Conservation (phyloP, 1,140 invertebrate species). For the Campoletis sonorensis region DNA sequence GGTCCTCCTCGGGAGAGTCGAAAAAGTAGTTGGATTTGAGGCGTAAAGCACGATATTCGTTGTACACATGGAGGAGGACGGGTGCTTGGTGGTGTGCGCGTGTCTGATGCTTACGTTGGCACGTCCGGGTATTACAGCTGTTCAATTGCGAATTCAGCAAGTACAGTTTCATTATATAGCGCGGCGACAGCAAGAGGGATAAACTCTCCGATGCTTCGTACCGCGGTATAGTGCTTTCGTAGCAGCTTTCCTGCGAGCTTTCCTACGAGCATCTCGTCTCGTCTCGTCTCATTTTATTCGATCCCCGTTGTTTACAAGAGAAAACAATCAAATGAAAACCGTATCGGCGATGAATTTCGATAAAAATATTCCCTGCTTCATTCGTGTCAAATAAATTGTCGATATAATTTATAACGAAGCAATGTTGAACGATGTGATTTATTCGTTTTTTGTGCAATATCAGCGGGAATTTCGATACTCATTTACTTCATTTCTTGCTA, state of each 20-base stretch:
- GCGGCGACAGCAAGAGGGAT: constrained; percentile 23
- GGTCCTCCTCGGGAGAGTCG: too few species aligned
- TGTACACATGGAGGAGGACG: too few species aligned
- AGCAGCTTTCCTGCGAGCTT: constrained; percentile 45
- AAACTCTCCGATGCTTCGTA: constrained; percentile 32
- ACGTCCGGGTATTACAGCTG: constrained; percentile 10
- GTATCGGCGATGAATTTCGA: too few species aligned
- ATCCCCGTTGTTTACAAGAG: neutral
- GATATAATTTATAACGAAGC: too few species aligned
- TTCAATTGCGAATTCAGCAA: constrained; percentile 47
- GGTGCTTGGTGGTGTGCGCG: too few species aligned
- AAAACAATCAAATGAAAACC: too few species aligned
- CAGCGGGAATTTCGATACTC: neutral
- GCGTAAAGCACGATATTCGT: too few species aligned
- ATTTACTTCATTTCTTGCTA: neutral
- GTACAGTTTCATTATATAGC: constrained; percentile 15
- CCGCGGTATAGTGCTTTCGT: constrained; percentile 44
- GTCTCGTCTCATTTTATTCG: neutral
- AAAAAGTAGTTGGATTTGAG: too few species aligned
- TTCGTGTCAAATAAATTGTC: neutral
- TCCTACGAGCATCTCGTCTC: constrained; percentile 21
- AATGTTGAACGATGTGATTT: too few species aligned
- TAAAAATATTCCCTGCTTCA: neutral
- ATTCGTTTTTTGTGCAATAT: constrained; percentile 7
- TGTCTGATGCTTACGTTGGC: constrained; percentile 31